phyloP scores from a whole-genome alignment of 2,113 vertebrate genomes.

The Morone chrysops region DNA sequence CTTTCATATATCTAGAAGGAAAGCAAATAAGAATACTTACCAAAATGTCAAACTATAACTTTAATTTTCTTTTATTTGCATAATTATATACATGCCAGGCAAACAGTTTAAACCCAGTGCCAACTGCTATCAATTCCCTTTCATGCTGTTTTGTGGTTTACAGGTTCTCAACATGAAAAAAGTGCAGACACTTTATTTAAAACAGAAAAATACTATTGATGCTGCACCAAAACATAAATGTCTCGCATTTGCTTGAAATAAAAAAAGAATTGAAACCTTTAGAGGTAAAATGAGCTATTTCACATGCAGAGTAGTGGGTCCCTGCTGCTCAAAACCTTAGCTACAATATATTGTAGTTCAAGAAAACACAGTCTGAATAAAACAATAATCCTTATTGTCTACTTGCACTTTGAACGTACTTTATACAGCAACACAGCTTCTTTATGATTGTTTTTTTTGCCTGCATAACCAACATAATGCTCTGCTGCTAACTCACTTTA shows the following conservation, averaged over 20 bases:
- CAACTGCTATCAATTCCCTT: not conserved
- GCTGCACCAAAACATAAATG: not conserved
- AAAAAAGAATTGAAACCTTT: not conserved
- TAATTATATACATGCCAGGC: not conserved
- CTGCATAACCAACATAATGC: not conserved
- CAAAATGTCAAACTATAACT: not conserved
- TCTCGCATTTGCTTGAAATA: not conserved
- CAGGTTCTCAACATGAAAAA: not conserved
- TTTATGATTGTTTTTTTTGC: not conserved
- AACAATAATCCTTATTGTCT: not conserved
- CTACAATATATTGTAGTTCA: not conserved
- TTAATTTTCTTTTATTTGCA: too few species aligned
- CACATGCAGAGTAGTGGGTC: not conserved
- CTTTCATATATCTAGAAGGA: not conserved
- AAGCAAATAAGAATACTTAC: not conserved
- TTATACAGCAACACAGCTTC: not conserved
- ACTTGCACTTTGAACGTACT: not conserved
- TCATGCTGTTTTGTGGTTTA: not conserved
- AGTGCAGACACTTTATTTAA: not conserved
- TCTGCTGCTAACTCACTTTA: slow-evolving; percentile 12
- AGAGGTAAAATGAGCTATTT: slow-evolving; percentile 8
- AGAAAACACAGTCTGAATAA: slow-evolving; percentile 18
- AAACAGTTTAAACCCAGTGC: not conserved
- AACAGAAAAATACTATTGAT: not conserved
- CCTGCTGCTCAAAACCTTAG: not conserved